Base-by-base conservation (phyloP, 2,797 vertebrate species). In the Onychomys leucogaster region DNA sequence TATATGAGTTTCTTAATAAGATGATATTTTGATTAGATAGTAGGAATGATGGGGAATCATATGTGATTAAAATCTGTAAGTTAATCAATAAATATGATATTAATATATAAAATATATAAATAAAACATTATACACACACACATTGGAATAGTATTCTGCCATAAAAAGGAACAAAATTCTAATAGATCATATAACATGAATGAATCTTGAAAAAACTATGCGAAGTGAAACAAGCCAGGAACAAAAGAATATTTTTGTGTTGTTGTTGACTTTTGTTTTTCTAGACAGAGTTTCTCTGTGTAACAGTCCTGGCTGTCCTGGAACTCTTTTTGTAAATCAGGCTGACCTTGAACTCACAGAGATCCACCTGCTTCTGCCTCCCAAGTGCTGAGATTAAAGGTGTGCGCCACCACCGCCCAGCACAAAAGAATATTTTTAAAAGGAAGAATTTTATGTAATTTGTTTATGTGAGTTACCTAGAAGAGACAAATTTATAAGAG, bases 21-120 rank as follows among this genome's bases (percentile, higher is more conserved):
- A 63, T 46, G 71, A 77, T 71, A 83, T 88, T 91, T 93, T 93
- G 6, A 27, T 91, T 89, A 55, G 14, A 4, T 55, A 93, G 43
- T 73, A 41, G 12, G 37, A 89, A 94, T 91, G 29, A 52, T 49
- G 27, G 71, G 25, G 46, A 71, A 29, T 76, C 52, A 61, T 83
- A 61, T 83, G 41, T 37, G 86, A 32, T 89, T 83, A 65, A 83
- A 80, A 77, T 12, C 43, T 46, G 49, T 29, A 63, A 49, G 17
- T 65, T 83, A 11, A 73, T 78, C 57, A 52, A 52, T 27, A 88
- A 49, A 41, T 95, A 25, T 78, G 49, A 14, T 34, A 80, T 80
- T n/a, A n/a, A n/a, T 80, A 34, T 80, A 55, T 80, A 55, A 34
- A 67, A 34, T 65, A 34, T 32, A 67, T 92, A 86, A 90, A 41